Base-by-base conservation (phyloP, 2,888 invertebrate species). In the Drosophila niveifrons region DNA sequence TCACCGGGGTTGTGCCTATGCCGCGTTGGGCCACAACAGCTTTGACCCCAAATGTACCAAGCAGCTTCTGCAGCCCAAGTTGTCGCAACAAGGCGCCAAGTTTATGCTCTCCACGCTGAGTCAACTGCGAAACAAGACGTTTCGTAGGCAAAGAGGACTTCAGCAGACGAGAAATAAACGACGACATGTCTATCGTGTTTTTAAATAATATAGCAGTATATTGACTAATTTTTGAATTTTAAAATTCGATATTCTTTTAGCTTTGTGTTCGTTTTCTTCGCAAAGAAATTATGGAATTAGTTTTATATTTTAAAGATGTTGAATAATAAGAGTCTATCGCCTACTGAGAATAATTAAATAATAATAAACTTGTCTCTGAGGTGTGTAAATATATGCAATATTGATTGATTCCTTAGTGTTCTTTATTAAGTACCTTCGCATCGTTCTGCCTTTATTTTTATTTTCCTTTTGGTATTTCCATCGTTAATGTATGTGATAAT, bases 121-220 rank as follows among this genome's bases (percentile, higher is more conserved):
- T 78, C 18, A 88, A 28, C 15, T 88, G 78, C 11, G 88, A 88
- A 6, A 88, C 69, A 2, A 80, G 75, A 8, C 84, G 84, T 50
- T 80, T 86, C 3, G 83, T 68, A 0, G 75, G 71, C 4, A 63
- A 34, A 0, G 67, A 65, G n/a, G 65, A 64, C 23, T 75, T 74
- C 0, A 80, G 46, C 4, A 82, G 15, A 1, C 83, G 75, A 51
- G 74, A 70, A 46, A 88, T 71, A 23, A 75, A 84, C 1, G 80
- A 82, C 4, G 82, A 66, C 83, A 88, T 83, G 11, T 15, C 31
- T 15, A n/a, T 15, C 31, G 13, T 2, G 36, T 62, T 11, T 57
- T 18, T 36, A n/a, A 11, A 18, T 8, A 39, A 43, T 23, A 28
- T 31, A 23, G 23, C 23, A 23, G 23, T 23, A 29, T 55, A 31